These are phyloP conservation scores for Cyanoliseus patagonus DNA, from an alignment of 2,113 vertebrate species.

Conservation along the genomic window DNA sequence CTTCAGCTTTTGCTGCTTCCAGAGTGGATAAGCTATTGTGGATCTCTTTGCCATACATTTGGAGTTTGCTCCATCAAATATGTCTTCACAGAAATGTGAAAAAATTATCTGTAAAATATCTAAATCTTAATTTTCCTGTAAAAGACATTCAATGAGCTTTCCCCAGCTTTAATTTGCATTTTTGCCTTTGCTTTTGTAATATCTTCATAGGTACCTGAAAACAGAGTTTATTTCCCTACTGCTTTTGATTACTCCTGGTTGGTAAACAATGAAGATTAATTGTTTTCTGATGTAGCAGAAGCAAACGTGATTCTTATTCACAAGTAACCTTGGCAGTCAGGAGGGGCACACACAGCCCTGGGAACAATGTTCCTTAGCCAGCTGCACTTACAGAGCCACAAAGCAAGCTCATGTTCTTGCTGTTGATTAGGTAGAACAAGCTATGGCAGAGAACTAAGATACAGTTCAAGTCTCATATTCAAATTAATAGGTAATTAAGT, in stretches of 20 bases:
- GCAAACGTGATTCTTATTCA: slow-evolving; percentile 34
- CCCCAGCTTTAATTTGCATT: background rate
- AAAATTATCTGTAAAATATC: background rate
- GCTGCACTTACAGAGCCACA: background rate
- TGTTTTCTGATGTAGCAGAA: slow-evolving; percentile 50
- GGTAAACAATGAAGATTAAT: slow-evolving; percentile 55
- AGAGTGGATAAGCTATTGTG: background rate
- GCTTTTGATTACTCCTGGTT: slow-evolving; percentile 29
- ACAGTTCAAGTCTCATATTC: background rate
- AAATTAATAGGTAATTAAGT: background rate
- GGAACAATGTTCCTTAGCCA: background rate
- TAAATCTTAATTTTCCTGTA: background rate
- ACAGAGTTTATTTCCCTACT: background rate
- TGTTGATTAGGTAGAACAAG: background rate
- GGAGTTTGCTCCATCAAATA: background rate
- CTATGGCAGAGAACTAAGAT: background rate
- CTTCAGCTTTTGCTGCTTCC: background rate
- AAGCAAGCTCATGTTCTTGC: background rate
- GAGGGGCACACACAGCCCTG: background rate
- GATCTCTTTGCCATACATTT: background rate
- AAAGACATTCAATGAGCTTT: background rate
- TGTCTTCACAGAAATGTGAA: background rate
- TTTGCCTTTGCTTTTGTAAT: background rate
- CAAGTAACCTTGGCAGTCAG: slow-evolving; percentile 33
- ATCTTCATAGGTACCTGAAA: background rate